Conservation (phyloP, 2,113 vertebrate species). For the Gavialis gangeticus region DNA sequence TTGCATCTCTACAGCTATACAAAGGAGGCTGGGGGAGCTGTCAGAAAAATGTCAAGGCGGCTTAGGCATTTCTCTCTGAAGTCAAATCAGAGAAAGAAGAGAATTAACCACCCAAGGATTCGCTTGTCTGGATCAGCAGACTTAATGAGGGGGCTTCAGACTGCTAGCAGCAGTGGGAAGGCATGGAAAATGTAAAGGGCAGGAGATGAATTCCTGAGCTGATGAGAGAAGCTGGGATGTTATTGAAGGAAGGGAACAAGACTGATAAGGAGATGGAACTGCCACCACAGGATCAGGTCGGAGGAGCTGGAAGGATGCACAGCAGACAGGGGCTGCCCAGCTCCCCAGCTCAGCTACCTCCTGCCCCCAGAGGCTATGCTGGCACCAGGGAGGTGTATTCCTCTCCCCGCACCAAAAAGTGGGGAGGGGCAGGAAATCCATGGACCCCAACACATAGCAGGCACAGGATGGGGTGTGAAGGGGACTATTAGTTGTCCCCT, state of each 20-base stretch:
- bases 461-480: too few relatives aligned
- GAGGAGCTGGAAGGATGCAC: neutral
- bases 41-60: neutral
- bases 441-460: neutral
- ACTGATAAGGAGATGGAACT: neutral
- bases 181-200: neutral
- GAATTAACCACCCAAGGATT: neutral
- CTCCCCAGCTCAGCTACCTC: neutral
- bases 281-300: neutral
- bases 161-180: neutral
- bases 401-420: too few relatives aligned
- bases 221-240: neutral
- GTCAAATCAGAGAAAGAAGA: neutral
- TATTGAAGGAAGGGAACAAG: neutral
- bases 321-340: fast-evolving
- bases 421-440: neutral
- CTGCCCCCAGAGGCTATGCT: neutral
- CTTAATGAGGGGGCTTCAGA: neutral
- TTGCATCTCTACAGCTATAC: neutral
- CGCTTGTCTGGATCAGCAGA: neutral
- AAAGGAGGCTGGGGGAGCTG: neutral
- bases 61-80: neutral
- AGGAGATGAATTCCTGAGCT: neutral
- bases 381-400: neutral
- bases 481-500: too few relatives aligned